A percentile compares a stretch with the other conserved stretches of the same genome.
phyloP scores from a whole-genome alignment of 1,140 invertebrate species.

The Drosophila pandora region DNA sequence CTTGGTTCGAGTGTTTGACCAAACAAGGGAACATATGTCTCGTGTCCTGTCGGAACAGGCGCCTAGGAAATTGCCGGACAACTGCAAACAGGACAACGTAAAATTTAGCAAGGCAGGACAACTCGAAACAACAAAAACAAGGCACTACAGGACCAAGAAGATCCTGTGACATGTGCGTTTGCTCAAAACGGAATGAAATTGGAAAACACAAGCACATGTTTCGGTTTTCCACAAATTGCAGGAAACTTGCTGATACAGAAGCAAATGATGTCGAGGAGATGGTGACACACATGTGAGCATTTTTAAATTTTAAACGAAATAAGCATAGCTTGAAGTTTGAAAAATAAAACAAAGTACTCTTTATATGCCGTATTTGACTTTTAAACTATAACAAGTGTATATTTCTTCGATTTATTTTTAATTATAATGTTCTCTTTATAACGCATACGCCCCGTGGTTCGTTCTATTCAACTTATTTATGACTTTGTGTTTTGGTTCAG shows the following conservation, averaged over 20 bases:
- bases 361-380: no score
- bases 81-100: constrained; percentile 1
- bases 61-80: constrained; percentile 28
- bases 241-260: constrained; percentile 27
- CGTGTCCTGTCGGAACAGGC: constrained; percentile 24
- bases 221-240: constrained; percentile 9
- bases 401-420: constrained; percentile 52
- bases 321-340: neutral
- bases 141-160: neutral
- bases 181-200: constrained; percentile 17
- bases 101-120: neutral
- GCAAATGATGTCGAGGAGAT: constrained; percentile 4
- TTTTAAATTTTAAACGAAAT: neutral
- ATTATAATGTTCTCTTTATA: constrained; percentile 54
- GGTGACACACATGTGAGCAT: neutral
- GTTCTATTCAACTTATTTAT: constrained; percentile 59
- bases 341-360: neutral
- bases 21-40: constrained; percentile 39
- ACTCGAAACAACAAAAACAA: neutral
- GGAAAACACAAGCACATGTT: constrained; percentile 27
- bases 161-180: constrained; percentile 5
- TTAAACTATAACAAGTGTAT: neutral
- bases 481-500: constrained; percentile 43
- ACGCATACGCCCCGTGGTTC: constrained; percentile 36
- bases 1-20: constrained; percentile 35